Conservation (phyloP, 2,113 vertebrate species). For the Sinosuthora webbiana region DNA sequence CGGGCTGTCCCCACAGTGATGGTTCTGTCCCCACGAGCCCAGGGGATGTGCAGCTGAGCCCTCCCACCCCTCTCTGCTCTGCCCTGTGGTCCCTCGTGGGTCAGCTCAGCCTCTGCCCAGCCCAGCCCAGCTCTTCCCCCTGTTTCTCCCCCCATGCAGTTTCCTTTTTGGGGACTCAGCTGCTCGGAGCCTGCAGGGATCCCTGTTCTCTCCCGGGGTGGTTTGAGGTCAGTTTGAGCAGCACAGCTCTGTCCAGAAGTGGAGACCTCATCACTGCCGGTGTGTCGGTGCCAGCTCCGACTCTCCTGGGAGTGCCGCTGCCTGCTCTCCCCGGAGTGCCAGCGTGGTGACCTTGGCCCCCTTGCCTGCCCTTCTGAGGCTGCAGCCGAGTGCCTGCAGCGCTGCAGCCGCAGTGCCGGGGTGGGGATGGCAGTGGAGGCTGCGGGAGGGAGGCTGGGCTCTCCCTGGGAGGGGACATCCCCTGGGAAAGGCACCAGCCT, state of each 20-base stretch:
- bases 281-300: not conserved
- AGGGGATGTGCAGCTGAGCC: not conserved
- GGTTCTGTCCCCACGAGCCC: rapidly evolving
- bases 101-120: not conserved
- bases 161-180: not conserved
- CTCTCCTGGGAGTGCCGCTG: not conserved
- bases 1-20: rapidly evolving
- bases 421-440: not conserved
- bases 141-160: rapidly evolving
- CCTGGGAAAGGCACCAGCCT: not conserved
- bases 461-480: not conserved
- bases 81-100: not conserved
- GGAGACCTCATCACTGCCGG: not conserved
- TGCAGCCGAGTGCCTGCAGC: not conserved
- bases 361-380: not conserved
- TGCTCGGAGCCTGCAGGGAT: conserved; percentile 7
- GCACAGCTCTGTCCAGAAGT: not conserved
- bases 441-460: not conserved
- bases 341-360: not conserved
- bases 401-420: not conserved
- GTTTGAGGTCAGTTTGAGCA: not conserved
- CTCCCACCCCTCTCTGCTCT: not conserved
- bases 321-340: not conserved
- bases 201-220: not conserved
- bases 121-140: not conserved